Conservation (phyloP, 2,113 vertebrate genomes). For the Ramphastos sulfuratus region DNA sequence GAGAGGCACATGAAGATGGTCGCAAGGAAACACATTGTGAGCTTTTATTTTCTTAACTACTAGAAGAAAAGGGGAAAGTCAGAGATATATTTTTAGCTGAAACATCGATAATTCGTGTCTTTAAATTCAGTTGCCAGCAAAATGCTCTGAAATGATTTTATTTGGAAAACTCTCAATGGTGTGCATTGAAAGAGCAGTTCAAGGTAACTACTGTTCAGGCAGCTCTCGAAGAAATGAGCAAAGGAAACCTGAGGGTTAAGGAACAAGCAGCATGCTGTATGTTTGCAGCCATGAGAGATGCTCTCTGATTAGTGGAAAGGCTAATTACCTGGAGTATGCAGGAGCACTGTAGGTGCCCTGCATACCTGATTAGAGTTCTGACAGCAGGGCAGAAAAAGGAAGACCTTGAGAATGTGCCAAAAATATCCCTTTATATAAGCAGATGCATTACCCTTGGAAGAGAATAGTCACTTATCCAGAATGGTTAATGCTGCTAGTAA, state of each 20-base stretch:
- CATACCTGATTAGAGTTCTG: slow-evolving; percentile 30
- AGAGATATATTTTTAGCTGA: not conserved
- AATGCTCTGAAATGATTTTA: slow-evolving; percentile 39
- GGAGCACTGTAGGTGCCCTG: not conserved
- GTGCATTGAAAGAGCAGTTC: slow-evolving; percentile 13
- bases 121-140: slow-evolving; percentile 54
- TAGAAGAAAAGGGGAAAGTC: not conserved
- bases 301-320: slow-evolving; percentile 19
- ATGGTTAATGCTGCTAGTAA: slow-evolving; percentile 15
- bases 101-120: slow-evolving; percentile 43
- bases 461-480: slow-evolving; percentile 2
- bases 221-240: not conserved
- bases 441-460: slow-evolving; percentile 34
- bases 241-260: slow-evolving; percentile 34
- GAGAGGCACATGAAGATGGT: not conserved
- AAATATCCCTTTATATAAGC: slow-evolving; percentile 38
- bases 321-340: slow-evolving; percentile 24
- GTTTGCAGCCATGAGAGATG: not conserved
- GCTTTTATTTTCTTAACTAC: slow-evolving; percentile 12
- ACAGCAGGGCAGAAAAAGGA: slow-evolving; percentile 26
- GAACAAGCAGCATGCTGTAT: not conserved
- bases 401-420: slow-evolving; percentile 44
- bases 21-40: not conserved
- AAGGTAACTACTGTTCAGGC: not conserved
- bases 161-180: slow-evolving; percentile 25